Base-by-base conservation (phyloP, 37 sponge, comb jelly and placozoan genomes). In the Geodia barretti region DNA sequence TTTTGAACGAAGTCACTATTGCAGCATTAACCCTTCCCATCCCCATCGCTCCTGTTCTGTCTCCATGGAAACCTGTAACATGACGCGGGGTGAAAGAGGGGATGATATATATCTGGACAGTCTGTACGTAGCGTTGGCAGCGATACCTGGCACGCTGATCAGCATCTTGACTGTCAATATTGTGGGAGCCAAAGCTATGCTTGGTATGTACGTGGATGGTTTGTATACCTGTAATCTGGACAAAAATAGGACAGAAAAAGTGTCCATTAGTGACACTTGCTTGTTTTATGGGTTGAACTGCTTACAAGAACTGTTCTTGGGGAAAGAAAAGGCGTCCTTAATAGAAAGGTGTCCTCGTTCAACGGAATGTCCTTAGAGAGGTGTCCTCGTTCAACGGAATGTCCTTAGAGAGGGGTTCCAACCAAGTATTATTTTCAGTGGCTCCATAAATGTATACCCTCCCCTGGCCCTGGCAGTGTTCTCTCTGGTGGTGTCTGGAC, bases 101-200 rank as follows among this genome's bases (percentile, higher is more conserved):
- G 29, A 5, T 17, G 70, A 60, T 24, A 60, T 81, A 26, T 92
- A 92, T 68, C 59, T 64, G 54, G 89, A 88, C 86, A 81, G 81
- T 26, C 41, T 92, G 59, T 88, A 84, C 66, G 77, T 66, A 1
- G 73, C 93, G 3, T 60, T 73, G 40, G 89, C 93, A 20, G 70
- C 73, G 29, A 33, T 88, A 1, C 93, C 93, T 19, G 82, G 81
- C n/a, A 83, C 77, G 31, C 8, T 90, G 2, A 58, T 90, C 3
- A 86, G 86, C 0, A 62, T 90, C 1, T 26, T 90, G 2, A 82
- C 83, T 14, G 80, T 91, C 62, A 91, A 91, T 62, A 20, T 91
- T 4, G 47, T 91, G 33, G 91, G 91, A 32, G 84, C 68, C 26
- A 77, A 82, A 64, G 41, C 36, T 24, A 37, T 14, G 32, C 39